Evolutionary conservation across 2,888 invertebrate species (phyloP).

Genomic region (Clusia tigrina): DNA sequence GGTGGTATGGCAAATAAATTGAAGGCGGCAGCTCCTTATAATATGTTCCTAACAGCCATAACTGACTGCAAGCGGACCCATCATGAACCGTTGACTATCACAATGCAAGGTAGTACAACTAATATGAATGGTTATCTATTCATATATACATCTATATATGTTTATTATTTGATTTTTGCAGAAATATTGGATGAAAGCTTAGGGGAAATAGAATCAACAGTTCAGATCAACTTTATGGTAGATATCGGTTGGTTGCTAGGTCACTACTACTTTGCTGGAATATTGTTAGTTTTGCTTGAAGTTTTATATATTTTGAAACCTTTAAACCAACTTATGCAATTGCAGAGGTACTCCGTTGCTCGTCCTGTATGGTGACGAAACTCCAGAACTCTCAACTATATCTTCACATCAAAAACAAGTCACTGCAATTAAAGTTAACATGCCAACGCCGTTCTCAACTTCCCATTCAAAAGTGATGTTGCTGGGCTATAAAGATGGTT

Average conservation of each 20-base stretch:
- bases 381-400: slow-evolving; percentile 68
- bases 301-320: neutral
- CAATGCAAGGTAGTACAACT: slow-evolving; percentile 75
- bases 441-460: slow-evolving; percentile 82
- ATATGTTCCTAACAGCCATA: slow-evolving; percentile 79
- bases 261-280: slow-evolving; percentile 82
- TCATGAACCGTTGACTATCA: slow-evolving; percentile 72
- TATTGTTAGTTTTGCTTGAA: slow-evolving; percentile 65
- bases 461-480: slow-evolving; percentile 94
- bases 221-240: slow-evolving; percentile 95
- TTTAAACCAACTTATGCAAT: neutral
- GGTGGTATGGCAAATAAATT: slow-evolving; percentile 74
- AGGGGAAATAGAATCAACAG: slow-evolving; percentile 75
- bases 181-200: slow-evolving; percentile 82
- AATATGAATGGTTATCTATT: neutral
- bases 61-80: slow-evolving; percentile 72
- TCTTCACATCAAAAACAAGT: slow-evolving; percentile 72
- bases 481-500: slow-evolving; percentile 81
- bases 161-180: too few relatives aligned
- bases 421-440: slow-evolving; percentile 72
- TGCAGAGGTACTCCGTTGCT: slow-evolving; percentile 74
- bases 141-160: too few relatives aligned
- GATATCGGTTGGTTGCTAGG: slow-evolving; percentile 88
- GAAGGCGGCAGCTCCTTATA: slow-evolving; percentile 74
- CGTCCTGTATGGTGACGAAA: slow-evolving; percentile 80